Evolutionary conservation across 2,113 vertebrate genomes (phyloP), one percentile per base, ranked within the genome.

Genomic region (Thamnaconus septentrionalis): DNA sequence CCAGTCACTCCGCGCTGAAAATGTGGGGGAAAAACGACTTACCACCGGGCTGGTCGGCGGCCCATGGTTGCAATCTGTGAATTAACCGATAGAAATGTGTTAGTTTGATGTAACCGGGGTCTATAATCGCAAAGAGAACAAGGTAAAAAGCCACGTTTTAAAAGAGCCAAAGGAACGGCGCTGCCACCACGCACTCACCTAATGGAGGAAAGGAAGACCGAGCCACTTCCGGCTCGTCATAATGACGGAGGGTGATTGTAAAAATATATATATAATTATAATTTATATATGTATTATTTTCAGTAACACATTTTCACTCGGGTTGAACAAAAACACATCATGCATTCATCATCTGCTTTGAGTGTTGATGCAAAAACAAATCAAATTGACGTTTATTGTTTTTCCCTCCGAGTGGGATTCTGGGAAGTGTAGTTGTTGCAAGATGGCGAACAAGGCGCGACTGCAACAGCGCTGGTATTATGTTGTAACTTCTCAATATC

Each of bases 21-120:
- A 0, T 0, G 3, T 5, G 1, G 6, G 7, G 4, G 2, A 45
- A 4, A 12, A 5, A 5, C 10, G 5, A 90, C 92, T 92, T 72
- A 93, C 92, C 92, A 93, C 61, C 92, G 92, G 76, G 92, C 92
- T 76, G 92, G 92, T 71, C 92, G 92, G 69, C 92, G 92, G 66
- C 92, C 92, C 92, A 93, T 93, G 81, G 80, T 85, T 89, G 78
- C 87, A 42, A 90, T 81, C 92, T 92, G 80, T 41, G 11, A 85
- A 62, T 3, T 0, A 68, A 74, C 31, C 64, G 65, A 73, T 41
- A n/a, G 53, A 58, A 42, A 57, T 0, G 1, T 0, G 56, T 80
- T 78, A 79, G n/a, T 48, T 9, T 0, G 0, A 0, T 1, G n/a
- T 44, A 71, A 42, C 2, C 0, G 0, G 5, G 3, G 3, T 3